Evolutionary conservation across 2,113 vertebrate species (phyloP).

Genomic region (Sialia sialis): DNA sequence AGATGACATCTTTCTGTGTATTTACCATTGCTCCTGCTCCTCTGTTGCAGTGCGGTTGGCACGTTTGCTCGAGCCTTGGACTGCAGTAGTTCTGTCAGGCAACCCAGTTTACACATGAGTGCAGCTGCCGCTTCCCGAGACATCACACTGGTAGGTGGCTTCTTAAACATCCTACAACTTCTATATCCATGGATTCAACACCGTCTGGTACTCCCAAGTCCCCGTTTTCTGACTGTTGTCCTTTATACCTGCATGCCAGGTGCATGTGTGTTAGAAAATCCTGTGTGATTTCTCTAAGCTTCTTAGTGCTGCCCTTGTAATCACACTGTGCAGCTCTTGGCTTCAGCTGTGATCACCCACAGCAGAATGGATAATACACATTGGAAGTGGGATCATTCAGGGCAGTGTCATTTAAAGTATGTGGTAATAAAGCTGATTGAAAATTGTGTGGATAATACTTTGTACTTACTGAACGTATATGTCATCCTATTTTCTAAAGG

Average conservation of each 20-base stretch:
- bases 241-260: not conserved
- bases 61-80: slow-evolving; percentile 94
- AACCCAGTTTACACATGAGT: slow-evolving; percentile 97
- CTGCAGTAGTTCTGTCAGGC: slow-evolving; percentile 95
- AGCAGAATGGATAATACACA: not conserved
- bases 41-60: slow-evolving; percentile 84
- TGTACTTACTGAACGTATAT: not conserved
- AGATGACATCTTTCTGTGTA: not conserved
- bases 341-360: not conserved
- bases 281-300: not conserved
- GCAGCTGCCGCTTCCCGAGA: slow-evolving; percentile 95
- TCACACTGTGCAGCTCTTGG: not conserved
- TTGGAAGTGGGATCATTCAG: not conserved
- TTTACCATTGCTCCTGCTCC: not conserved
- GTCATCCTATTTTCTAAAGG: not conserved
- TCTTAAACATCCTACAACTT: not conserved
- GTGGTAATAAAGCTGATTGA: not conserved
- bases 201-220: not conserved
- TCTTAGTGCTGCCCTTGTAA: not conserved
- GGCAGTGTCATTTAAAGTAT: not conserved
- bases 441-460: not conserved
- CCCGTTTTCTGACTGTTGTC: not conserved
- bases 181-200: not conserved
- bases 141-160: slow-evolving; percentile 89
- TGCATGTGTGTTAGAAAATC: not conserved